A percentile compares a stretch with the other conserved stretches of the same genome.
These are phyloP conservation scores for Ramphastos sulfuratus DNA, from an alignment of 2,113 vertebrate genomes.

Conservation along the genomic window DNA sequence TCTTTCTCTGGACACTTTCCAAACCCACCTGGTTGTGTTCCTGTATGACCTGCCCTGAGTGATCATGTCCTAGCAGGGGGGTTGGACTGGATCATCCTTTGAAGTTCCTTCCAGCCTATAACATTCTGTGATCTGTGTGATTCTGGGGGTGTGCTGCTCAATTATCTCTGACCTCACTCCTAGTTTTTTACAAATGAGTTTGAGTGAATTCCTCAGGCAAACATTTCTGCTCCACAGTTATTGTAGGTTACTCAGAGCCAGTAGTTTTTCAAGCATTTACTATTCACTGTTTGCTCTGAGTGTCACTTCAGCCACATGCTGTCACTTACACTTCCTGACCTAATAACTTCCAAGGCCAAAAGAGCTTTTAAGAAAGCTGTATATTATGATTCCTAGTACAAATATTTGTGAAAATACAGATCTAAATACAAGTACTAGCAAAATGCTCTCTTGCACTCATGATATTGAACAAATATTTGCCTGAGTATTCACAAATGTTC, in stretches of 20 bases:
- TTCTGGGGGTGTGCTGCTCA: neutral
- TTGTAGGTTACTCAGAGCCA: neutral
- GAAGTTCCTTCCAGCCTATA: no score
- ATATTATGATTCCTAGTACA: neutral
- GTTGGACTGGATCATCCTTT: no score
- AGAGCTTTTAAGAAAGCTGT: conserved; percentile 22
- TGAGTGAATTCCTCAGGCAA: neutral
- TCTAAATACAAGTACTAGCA: neutral
- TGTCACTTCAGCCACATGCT: neutral
- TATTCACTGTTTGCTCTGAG: neutral
- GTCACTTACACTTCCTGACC: neutral
- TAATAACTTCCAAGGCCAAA: neutral
- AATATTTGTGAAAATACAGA: conserved; percentile 30
- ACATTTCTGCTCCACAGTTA: neutral
- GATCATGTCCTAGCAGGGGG: no score
- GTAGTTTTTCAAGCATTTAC: neutral
- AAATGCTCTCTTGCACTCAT: neutral
- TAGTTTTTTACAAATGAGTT: neutral
- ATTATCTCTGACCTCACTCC: neutral
- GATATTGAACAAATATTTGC: conserved; percentile 5
- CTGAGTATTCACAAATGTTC: neutral
- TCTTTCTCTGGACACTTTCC: no score
- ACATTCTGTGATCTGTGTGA: neutral
- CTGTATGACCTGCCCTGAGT: no score
- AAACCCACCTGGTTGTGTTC: no score